These are phyloP conservation scores for Anastrepha obliqua DNA, from an alignment of 1,140 invertebrate genomes.

Conservation along the genomic window DNA sequence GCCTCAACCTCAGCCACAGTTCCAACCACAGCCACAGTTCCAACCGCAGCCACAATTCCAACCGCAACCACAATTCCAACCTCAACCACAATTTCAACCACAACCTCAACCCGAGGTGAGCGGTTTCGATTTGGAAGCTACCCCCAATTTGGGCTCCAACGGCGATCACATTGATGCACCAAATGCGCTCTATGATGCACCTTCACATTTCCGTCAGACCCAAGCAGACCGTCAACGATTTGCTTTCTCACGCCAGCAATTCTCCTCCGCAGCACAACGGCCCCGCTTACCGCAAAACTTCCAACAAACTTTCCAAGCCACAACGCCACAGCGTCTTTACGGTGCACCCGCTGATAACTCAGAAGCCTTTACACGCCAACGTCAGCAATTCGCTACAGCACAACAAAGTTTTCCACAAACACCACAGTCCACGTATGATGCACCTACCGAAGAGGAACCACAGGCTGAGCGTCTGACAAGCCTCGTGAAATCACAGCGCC, in stretches of 20 bases:
- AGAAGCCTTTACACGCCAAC: not conserved
- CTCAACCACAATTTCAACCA: not conserved
- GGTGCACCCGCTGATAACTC: slow-evolving; percentile 4
- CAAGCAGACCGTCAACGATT: not conserved
- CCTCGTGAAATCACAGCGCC: slow-evolving; percentile 60
- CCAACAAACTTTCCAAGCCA: not conserved
- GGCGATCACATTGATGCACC: slow-evolving; percentile 22
- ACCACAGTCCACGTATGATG: slow-evolving; percentile 17
- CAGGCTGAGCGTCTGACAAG: slow-evolving; percentile 26
- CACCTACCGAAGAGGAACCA: slow-evolving; percentile 38
- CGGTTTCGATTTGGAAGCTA: slow-evolving; percentile 12
- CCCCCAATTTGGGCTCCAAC: slow-evolving; percentile 2
- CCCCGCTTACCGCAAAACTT: not conserved
- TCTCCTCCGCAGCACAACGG: not conserved
- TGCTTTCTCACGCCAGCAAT: slow-evolving; percentile 35
- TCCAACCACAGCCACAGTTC: not conserved
- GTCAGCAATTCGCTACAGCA: slow-evolving; percentile 14
- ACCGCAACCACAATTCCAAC: not conserved
- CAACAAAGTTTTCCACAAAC: not conserved
- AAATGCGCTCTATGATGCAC: slow-evolving; percentile 28
- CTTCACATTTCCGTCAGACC: slow-evolving; percentile 28
- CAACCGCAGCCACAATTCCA: not conserved
- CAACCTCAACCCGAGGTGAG: slow-evolving; percentile 3
- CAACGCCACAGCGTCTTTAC: not conserved
- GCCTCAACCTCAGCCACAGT: slow-evolving; percentile 7